Evolutionary conservation across 2,797 vertebrate species (phyloP).

Genomic region (Atherinosoma microstoma): DNA sequence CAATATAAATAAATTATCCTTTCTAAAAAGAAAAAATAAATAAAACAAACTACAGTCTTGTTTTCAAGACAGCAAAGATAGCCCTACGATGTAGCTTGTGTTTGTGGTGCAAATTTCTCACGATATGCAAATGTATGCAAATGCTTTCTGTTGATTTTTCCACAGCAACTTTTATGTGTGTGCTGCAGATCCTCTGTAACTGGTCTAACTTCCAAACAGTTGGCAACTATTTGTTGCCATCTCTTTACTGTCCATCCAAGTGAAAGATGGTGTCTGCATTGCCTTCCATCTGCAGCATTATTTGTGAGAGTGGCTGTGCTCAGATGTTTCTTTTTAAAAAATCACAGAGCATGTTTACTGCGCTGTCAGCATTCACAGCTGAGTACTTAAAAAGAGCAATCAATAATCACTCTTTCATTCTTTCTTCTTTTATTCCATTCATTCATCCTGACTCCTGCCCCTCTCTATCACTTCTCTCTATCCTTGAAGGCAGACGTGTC

Average conservation of each 20-base stretch:
- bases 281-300: conserved; percentile 31
- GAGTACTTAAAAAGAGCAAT: conserved; percentile 59
- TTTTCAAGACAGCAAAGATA: not conserved
- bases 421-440: conserved; percentile 31
- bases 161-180: conserved; percentile 42
- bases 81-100: conserved; percentile 1
- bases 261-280: conserved; percentile 37
- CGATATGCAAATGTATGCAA: conserved; percentile 55
- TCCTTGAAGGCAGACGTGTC: conserved; percentile 61
- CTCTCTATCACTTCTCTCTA: conserved; percentile 12
- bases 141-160: conserved; percentile 32
- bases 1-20: not conserved
- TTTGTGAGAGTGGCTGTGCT: conserved; percentile 26
- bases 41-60: not conserved
- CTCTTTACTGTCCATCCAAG: conserved; percentile 14
- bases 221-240: conserved; percentile 23
- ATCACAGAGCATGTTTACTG: conserved; percentile 44
- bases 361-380: conserved; percentile 61
- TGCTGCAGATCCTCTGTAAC: conserved; percentile 28
- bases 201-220: conserved; percentile 25
- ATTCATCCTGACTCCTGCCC: conserved; percentile 19
- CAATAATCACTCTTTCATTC: conserved; percentile 63
- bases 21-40: no score
- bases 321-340: conserved; percentile 42
- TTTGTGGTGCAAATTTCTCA: conserved; percentile 24